phyloP scores from a whole-genome alignment of 2,113 vertebrate species.

The Marcusenius ussheri region DNA sequence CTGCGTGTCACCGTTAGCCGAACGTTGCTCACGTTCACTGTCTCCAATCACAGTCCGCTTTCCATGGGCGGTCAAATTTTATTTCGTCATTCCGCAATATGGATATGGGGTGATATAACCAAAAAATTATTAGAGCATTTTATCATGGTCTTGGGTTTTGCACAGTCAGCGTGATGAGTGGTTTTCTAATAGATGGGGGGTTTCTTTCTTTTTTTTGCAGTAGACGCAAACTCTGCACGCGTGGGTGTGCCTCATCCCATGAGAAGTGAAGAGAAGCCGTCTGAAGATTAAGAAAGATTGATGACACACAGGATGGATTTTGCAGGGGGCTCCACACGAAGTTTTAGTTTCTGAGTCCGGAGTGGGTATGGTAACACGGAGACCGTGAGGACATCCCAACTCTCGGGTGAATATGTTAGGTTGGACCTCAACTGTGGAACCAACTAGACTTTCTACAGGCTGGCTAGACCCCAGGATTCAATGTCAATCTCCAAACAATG shows the following conservation, averaged over 20 bases:
- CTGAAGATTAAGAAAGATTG: neutral
- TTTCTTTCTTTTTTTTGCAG: neutral
- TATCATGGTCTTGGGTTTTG: neutral
- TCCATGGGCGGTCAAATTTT: neutral
- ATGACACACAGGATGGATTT: neutral
- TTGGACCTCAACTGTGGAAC: neutral
- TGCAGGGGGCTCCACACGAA: neutral
- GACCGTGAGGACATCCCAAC: neutral
- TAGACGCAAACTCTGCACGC: neutral
- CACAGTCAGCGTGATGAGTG: neutral
- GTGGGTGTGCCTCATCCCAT: neutral
- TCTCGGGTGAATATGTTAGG: neutral
- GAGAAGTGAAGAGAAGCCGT: neutral
- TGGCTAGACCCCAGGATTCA: neutral
- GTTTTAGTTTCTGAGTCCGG: neutral
- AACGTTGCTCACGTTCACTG: neutral
- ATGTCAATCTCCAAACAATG: neutral
- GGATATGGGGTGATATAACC: neutral
- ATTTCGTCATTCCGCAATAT: neutral
- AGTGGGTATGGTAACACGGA: neutral
- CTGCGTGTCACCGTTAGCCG: neutral
- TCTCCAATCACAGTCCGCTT: neutral
- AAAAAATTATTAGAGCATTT: neutral
- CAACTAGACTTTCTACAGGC: neutral
- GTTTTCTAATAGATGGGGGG: neutral